Percentiles rank a stretch among this genome's conserved stretches.
These are phyloP conservation scores for Trogon surrucura DNA, from an alignment of 2,113 vertebrate genomes.

Conservation along the genomic window DNA sequence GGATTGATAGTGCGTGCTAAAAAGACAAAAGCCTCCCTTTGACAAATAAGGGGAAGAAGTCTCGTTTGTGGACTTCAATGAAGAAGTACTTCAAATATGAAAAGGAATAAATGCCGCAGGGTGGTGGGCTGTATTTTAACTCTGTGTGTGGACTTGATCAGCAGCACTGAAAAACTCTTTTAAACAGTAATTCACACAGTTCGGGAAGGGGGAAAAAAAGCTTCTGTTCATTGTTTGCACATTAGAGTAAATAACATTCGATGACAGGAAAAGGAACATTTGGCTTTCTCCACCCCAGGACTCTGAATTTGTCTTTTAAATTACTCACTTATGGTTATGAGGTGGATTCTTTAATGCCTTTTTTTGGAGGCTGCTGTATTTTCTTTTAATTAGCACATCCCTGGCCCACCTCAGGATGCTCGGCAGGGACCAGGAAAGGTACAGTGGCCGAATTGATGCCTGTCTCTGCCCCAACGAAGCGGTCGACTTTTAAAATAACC, in stretches of 20 bases:
- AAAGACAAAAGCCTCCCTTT: constrained; percentile 24
- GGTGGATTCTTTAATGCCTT: background rate
- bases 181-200: constrained; percentile 25
- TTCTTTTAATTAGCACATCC: background rate
- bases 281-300: constrained; percentile 6
- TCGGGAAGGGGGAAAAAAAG: background rate
- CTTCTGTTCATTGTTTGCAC: constrained; percentile 65
- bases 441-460: background rate
- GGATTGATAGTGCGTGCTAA: constrained; percentile 1
- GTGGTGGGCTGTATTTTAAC: background rate
- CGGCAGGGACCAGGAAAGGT: background rate
- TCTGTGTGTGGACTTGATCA: background rate
- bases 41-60: background rate
- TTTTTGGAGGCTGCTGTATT: constrained; percentile 5
- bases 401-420: background rate
- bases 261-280: constrained; percentile 59
- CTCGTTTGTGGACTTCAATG: background rate
- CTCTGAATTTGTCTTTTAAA: constrained; percentile 57
- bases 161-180: background rate
- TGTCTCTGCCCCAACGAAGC: background rate
- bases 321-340: constrained; percentile 5
- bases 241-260: constrained; percentile 55
- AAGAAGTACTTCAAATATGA: background rate
- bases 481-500: background rate
- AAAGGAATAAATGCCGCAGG: background rate